These are phyloP conservation scores for Acanthurus tractus DNA, from an alignment of 2,797 vertebrate species.

Conservation along the genomic window DNA sequence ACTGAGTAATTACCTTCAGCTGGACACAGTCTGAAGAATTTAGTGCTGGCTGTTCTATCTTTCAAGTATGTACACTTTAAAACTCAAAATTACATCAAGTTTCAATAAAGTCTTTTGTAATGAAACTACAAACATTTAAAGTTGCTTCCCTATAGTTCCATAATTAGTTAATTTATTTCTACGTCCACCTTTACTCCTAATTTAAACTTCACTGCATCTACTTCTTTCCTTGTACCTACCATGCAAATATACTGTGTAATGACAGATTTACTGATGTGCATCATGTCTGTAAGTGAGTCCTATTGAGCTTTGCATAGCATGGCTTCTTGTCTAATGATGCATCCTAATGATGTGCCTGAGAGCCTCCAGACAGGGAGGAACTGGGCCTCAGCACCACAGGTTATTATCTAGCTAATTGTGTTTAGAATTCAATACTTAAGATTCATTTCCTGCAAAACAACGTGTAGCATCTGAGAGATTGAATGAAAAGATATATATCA, in stretches of 20 bases:
- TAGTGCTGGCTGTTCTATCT: neutral
- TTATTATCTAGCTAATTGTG: conserved; percentile 53
- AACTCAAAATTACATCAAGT: neutral
- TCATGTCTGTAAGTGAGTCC: neutral
- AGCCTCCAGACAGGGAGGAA: conserved; percentile 1
- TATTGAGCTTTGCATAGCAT: conserved; percentile 3
- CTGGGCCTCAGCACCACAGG: neutral
- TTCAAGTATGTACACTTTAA: no score
- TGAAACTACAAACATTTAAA: neutral
- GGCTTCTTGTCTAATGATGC: conserved; percentile 34
- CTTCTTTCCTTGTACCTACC: neutral
- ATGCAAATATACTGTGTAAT: neutral
- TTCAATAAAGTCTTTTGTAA: neutral
- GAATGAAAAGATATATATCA: conserved; percentile 60
- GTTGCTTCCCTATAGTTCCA: no score
- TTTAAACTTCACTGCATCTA: no score
- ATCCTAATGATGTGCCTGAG: conserved; percentile 3
- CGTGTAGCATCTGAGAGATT: conserved; percentile 20
- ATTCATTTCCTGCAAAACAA: conserved; percentile 59
- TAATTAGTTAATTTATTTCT: no score
- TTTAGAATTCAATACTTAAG: conserved; percentile 43
- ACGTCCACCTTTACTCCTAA: no score
- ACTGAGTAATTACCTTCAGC: neutral
- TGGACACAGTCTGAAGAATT: neutral
- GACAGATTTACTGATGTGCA: conserved; percentile 13